Conservation (phyloP, 2,113 vertebrate genomes). For the Probosciger aterrimus region DNA sequence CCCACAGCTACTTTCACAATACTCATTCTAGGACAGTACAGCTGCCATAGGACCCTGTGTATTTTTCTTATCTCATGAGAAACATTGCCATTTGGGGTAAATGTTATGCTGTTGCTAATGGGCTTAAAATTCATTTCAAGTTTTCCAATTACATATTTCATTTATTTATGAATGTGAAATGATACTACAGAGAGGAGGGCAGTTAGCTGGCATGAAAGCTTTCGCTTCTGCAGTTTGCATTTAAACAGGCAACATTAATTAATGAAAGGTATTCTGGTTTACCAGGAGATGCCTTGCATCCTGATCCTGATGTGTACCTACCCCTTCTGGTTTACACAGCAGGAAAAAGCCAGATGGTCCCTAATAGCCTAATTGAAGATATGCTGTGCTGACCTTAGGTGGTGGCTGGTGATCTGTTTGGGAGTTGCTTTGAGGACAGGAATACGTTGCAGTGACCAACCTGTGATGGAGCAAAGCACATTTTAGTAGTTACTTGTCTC, state of each 20-base stretch:
- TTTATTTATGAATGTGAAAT: conserved; percentile 52
- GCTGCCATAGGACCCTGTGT: not conserved
- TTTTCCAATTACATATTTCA: conserved; percentile 66
- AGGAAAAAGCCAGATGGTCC: not conserved
- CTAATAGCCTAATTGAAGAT: rapidly evolving
- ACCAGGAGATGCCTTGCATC: not conserved
- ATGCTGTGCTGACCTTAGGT: not conserved
- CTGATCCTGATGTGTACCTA: not conserved
- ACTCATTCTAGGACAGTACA: not conserved
- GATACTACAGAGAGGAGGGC: not conserved
- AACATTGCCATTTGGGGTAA: not conserved
- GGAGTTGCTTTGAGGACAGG: not conserved
- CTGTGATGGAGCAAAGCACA: not conserved
- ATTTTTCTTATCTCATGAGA: conserved; percentile 19
- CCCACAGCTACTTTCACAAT: not conserved
- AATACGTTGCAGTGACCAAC: not conserved
- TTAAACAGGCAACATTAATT: not conserved
- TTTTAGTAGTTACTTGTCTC: not conserved
- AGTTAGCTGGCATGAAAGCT: not conserved
- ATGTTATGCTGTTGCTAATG: not conserved
- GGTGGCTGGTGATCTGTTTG: not conserved
- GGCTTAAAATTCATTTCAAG: conserved; percentile 48
- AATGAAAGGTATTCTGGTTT: not conserved
- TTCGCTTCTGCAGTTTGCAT: not conserved
- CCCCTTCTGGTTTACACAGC: not conserved